Base-by-base conservation (phyloP, 2,113 vertebrate species). In the Ageneiosus marmoratus region DNA sequence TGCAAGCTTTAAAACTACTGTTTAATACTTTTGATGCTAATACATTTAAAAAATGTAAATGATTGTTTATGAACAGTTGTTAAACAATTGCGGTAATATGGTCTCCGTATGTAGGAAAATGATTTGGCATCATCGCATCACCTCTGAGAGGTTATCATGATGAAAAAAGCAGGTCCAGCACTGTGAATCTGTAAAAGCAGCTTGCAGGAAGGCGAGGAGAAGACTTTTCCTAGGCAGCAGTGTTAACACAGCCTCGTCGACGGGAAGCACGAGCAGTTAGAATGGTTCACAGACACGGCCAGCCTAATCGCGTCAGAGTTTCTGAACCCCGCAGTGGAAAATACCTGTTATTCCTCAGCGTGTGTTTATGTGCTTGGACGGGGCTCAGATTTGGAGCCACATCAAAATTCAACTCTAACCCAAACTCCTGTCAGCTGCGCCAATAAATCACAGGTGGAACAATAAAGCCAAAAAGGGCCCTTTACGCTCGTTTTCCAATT, bases 331-430 rank as follows among this genome's bases (percentile, higher is more conserved):
- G 75, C 84, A 83, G 86, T 89, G 88, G 88, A 89, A 89, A 89
- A 89, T 87, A 86, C 86, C 88, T 86, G 86, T 80, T 89, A 86
- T 82, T 86, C 84, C 76, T 86, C 86, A 80, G 82, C 73, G 24
- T 12, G 12, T 73, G 86, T 89, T 89, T 89, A 89, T 87, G 86
- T 85, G 83, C 79, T 89, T 89, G 87, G 87, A 88, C 83, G 60
- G 75, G 75, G 56, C 58, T 73, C 51, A 62, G 69, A 73, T 83
- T n/a, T 86, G 87, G 85, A 85, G 51, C 80, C 0, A 67, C 27
- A 41, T 87, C 88, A 87, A 86, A 84, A 83, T 44, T 82, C 55
- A 51, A 65, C 53, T 83, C 85, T 58, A 85, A 85, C 60, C 86
- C 80, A 84, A 87, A 86, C 82, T 87, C 69, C 50, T 69, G 69